A percentile compares a stretch with the other conserved stretches of the same genome.
phyloP scores from a whole-genome alignment of 2,797 vertebrate species.

The Denticeps clupeoides region DNA sequence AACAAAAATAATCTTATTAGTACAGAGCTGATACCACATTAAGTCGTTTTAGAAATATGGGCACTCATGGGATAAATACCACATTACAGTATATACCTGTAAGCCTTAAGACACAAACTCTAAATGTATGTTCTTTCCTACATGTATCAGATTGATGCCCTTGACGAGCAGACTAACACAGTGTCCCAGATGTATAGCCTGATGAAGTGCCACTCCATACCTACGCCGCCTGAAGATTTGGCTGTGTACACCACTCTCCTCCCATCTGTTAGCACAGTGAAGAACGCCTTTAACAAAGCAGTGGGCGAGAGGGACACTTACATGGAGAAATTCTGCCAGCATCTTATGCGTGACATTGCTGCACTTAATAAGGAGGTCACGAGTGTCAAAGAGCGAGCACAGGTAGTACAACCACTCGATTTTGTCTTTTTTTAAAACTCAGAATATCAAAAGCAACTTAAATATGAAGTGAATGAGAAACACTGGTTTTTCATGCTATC shows the following conservation, averaged over 20 bases:
- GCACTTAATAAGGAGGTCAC: slow-evolving; percentile 59
- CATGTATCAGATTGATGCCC: slow-evolving; percentile 51
- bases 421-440: background rate
- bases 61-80: too few relatives aligned
- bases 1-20: too few relatives aligned
- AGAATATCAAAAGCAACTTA: too few relatives aligned
- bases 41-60: too few relatives aligned
- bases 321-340: slow-evolving; percentile 57
- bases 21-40: too few relatives aligned
- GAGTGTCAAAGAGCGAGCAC: slow-evolving; percentile 45
- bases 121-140: background rate
- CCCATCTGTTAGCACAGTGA: slow-evolving; percentile 50
- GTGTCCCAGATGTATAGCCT: slow-evolving; percentile 69
- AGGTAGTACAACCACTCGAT: slow-evolving; percentile 45
- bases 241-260: slow-evolving; percentile 61
- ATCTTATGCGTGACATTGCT: slow-evolving; percentile 60
- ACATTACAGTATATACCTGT: too few relatives aligned
- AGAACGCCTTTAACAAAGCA: slow-evolving; percentile 51
- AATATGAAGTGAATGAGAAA: too few relatives aligned
- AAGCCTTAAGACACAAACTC: too few relatives aligned
- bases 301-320: slow-evolving; percentile 46
- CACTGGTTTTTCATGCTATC: too few relatives aligned
- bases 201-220: slow-evolving; percentile 61
- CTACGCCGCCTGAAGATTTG: slow-evolving; percentile 66
- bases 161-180: slow-evolving; percentile 57